Base-by-base conservation (phyloP, 2,113 vertebrate species). In the Pionites leucogaster region DNA sequence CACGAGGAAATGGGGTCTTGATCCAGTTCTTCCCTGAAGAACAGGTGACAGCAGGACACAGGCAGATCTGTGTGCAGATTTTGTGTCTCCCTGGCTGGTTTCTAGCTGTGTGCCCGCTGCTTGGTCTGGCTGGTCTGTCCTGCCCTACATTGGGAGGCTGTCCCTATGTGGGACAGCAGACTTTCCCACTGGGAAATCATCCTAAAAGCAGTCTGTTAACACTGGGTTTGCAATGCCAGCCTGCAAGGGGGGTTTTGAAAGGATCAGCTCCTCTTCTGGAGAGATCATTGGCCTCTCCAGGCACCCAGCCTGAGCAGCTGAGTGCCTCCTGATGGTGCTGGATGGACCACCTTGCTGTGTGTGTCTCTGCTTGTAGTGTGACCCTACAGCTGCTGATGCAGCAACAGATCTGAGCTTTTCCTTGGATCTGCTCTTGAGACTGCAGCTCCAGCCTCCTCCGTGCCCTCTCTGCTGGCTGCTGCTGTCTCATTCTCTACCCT, bases 121-220 rank as follows among this genome's bases (percentile, higher is more conserved):
- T 88, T 29, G 35, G 67, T 91, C 70, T 95, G 75, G 35, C 92
- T 91, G 69, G 68, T 70, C 71, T 93, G 89, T 79, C 29, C 75
- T 94, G 92, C 20, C 90, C 93, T 96, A 94, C 41, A 93, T 84
- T 2, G 14, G 22, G 49, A 96, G 52, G 17, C 60, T 57, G 60
- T 68, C 62, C 37, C 31, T 69, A 89, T 96, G 69, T 97, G 86
- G 94, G 77, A 84, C 94, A 95, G 29, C 72, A 75, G 83, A 50
- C 69, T 82, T 39, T 11, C 50, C 91, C 6, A 1, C 6, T 28
- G 94, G 91, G 81, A 95, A 79, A 93, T 78, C 14, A 12, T 89
- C 29, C 55, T 64, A 35, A 74, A 95, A 79, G 9, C 29, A 41
- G 57, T 55, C 69, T 88, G 46, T 55, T 92, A 88, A 57, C 25